Evolutionary conservation across 1,140 invertebrate genomes (phyloP).

Genomic region (Magallana ariakensis): DNA sequence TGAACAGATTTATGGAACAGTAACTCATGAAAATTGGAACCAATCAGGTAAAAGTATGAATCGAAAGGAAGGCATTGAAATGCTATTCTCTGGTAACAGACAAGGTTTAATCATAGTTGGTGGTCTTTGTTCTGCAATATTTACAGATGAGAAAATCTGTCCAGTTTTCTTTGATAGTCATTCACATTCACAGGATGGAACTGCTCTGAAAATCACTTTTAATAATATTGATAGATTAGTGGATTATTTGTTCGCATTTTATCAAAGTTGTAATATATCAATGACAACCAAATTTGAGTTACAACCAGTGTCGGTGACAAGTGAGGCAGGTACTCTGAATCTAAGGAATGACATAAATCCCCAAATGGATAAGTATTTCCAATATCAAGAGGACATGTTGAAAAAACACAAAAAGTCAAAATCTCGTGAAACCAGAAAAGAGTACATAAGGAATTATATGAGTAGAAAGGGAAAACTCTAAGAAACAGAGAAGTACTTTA

Average conservation of each 20-base stretch:
- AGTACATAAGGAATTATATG: slow-evolving; percentile 35
- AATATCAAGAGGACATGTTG: slow-evolving; percentile 25
- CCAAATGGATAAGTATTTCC: slow-evolving; percentile 35
- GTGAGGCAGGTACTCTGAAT: neutral
- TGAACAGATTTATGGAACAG: slow-evolving; percentile 20
- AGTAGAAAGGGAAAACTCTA: slow-evolving; percentile 30
- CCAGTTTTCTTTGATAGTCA: slow-evolving; percentile 42
- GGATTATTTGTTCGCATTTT: slow-evolving; percentile 17
- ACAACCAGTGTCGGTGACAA: slow-evolving; percentile 11
- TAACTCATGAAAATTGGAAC: slow-evolving; percentile 27
- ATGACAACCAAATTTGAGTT: slow-evolving; percentile 15
- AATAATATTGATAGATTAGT: neutral
- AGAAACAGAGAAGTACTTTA: neutral
- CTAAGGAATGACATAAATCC: neutral
- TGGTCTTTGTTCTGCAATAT: slow-evolving; percentile 36
- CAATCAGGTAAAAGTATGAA: neutral
- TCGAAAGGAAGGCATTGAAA: neutral
- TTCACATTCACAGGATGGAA: slow-evolving; percentile 40
- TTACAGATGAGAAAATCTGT: neutral
- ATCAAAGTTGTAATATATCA: slow-evolving; percentile 41
- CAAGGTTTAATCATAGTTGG: slow-evolving; percentile 38
- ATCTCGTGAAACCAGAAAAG: slow-evolving; percentile 20
- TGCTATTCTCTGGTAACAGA: neutral
- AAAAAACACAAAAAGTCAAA: slow-evolving; percentile 8
- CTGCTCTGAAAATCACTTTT: slow-evolving; percentile 8